These are phyloP conservation scores for Dascillus cervinus DNA, from an alignment of 2,888 invertebrate species.

Conservation along the genomic window DNA sequence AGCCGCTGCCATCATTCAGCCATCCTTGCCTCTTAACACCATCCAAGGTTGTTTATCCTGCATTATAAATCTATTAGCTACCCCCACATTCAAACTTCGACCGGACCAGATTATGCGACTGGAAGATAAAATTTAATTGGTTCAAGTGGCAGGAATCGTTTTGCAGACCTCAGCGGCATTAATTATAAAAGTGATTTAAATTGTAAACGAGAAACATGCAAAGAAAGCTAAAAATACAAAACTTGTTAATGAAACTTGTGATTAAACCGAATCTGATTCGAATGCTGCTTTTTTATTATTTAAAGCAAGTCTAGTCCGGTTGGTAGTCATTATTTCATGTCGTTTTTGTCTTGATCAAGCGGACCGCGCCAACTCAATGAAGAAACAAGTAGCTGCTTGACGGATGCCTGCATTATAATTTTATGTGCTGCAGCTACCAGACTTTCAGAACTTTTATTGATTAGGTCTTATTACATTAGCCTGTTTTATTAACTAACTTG, in stretches of 20 bases:
- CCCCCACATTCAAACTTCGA: constrained; percentile 32
- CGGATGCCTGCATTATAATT: constrained; percentile 27
- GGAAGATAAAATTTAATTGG: no score
- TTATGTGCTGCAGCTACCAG: constrained; percentile 26
- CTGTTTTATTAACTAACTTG: no score
- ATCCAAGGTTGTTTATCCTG: constrained; percentile 22
- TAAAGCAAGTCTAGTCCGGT: constrained; percentile 18
- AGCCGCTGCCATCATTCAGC: constrained; percentile 34
- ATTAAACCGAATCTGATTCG: constrained; percentile 15
- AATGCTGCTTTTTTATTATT: constrained; percentile 16
- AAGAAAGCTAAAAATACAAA: no score
- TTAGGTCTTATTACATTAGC: no score
- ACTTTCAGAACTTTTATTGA: constrained; percentile 24
- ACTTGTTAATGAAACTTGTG: constrained; percentile 15
- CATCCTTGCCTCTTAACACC: constrained; percentile 24
- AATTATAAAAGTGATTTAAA: no score
- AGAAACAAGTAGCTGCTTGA: constrained; percentile 30
- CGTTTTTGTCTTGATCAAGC: constrained; percentile 28
- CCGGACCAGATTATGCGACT: constrained; percentile 35
- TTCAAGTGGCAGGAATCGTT: no score
- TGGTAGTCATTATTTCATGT: constrained; percentile 26
- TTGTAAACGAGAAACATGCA: no score
- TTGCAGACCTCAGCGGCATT: no score
- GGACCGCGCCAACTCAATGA: constrained; percentile 27
- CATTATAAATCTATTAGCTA: constrained; percentile 39